phyloP scores from a whole-genome alignment of 1,140 invertebrate genomes.

The Potamilus streckersoni region DNA sequence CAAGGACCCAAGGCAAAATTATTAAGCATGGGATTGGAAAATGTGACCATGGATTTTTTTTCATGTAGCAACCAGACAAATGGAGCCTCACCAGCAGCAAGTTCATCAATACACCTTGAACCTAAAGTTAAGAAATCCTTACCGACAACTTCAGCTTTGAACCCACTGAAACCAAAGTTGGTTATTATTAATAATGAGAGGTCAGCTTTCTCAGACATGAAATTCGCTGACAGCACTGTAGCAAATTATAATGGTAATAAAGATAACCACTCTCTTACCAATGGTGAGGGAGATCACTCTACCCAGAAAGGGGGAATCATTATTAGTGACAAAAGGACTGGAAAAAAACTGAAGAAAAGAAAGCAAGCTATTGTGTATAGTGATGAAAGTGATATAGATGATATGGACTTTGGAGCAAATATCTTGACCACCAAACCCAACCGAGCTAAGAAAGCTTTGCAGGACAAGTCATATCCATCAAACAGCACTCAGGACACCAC shows the following conservation, averaged over 20 bases:
- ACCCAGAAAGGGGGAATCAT: conserved; percentile 1
- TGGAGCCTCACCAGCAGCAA: conserved; percentile 6
- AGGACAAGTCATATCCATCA: no score
- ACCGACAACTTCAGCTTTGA: neutral
- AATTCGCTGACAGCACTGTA: neutral
- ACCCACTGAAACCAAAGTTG: conserved; percentile 30
- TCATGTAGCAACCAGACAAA: neutral
- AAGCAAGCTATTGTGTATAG: neutral
- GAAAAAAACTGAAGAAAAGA: neutral
- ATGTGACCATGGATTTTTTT: conserved; percentile 42
- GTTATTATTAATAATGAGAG: conserved; percentile 41
- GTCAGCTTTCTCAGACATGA: conserved; percentile 30
- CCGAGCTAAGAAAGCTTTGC: no score
- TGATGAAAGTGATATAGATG: conserved; percentile 19
- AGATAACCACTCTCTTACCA: neutral
- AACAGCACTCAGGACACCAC: no score
- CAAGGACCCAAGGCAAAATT: conserved; percentile 42
- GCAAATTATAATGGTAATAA: neutral
- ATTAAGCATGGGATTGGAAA: conserved; percentile 23
- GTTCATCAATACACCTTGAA: neutral
- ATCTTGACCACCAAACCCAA: no score
- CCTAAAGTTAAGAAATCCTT: neutral
- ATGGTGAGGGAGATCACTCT: neutral
- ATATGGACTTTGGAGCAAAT: conserved; percentile 6
- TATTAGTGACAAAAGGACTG: neutral